Percentiles rank a stretch among this genome's conserved stretches.
These are phyloP conservation scores for Anguilla rostrata DNA, from an alignment of 2,113 vertebrate species.

Conservation along the genomic window DNA sequence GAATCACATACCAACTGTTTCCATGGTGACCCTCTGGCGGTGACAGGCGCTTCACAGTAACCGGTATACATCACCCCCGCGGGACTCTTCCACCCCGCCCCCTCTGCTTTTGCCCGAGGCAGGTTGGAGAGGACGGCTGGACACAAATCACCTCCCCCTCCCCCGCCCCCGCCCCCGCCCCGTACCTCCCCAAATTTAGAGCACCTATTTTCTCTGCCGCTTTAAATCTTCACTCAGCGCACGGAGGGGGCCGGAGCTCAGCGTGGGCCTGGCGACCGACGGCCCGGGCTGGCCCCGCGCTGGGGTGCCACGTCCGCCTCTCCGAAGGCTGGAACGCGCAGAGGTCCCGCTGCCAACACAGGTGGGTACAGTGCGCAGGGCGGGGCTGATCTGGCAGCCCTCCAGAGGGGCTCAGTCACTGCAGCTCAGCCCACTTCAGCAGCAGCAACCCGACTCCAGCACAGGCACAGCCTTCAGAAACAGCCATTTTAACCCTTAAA, in stretches of 20 bases:
- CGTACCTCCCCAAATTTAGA: conserved; percentile 13
- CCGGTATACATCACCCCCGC: conserved; percentile 65
- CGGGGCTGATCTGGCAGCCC: conserved; percentile 56
- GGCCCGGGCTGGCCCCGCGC: conserved; percentile 36
- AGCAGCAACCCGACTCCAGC: conserved; percentile 31
- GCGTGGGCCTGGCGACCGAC: conserved; percentile 51
- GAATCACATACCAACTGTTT: conserved; percentile 71
- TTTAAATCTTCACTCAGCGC: conserved; percentile 47
- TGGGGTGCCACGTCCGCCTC: conserved; percentile 20
- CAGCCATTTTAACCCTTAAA: conserved; percentile 46
- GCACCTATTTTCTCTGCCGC: conserved; percentile 34
- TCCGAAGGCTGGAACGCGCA: conserved; percentile 40
- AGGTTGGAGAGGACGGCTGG: conserved; percentile 22
- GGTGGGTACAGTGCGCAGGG: conserved; percentile 64
- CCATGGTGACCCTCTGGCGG: conserved; percentile 68
- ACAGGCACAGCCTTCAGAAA: conserved; percentile 39
- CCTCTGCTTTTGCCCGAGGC: conserved; percentile 45
- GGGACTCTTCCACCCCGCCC: conserved; percentile 49
- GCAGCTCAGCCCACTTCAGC: conserved; percentile 1
- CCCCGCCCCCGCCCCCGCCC: too few relatives aligned
- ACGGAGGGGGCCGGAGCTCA: conserved; percentile 52
- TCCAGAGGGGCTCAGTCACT: conserved; percentile 54
- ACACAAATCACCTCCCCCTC: conserved; percentile 27
- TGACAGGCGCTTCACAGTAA: conserved; percentile 68
- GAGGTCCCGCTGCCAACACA: conserved; percentile 53